Evolutionary conservation across 2,797 vertebrate species (phyloP).

Genomic region (Petrocephalus sullivani): DNA sequence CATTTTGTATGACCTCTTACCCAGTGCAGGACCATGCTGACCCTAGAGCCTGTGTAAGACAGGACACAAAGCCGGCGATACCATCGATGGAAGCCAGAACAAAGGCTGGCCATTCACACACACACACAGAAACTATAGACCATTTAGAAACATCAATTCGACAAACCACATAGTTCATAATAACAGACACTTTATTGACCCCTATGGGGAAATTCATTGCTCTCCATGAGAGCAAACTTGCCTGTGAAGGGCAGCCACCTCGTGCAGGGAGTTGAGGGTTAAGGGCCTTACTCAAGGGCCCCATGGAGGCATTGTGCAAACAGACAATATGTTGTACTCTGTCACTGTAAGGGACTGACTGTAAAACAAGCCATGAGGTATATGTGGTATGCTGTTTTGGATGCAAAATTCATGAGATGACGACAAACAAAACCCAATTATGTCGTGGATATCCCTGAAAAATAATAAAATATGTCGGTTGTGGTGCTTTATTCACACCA

Average conservation of each 20-base stretch:
- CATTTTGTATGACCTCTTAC: background rate
- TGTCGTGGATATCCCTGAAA: background rate
- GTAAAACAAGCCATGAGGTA: background rate
- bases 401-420: background rate
- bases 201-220: too few relatives aligned
- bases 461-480: background rate
- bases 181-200: too few relatives aligned
- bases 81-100: background rate
- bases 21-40: background rate
- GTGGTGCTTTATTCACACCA: background rate
- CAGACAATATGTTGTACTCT: background rate
- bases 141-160: background rate
- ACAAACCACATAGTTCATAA: background rate
- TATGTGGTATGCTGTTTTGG: background rate
- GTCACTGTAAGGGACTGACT: background rate
- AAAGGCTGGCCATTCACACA: background rate
- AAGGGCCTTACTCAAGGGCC: too few relatives aligned
- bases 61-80: background rate
- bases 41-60: background rate
- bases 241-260: too few relatives aligned
- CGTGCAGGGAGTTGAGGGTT: too few relatives aligned
- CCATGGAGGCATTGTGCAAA: background rate
- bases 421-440: background rate
- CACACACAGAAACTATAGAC: background rate
- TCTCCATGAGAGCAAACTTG: too few relatives aligned